Percentiles rank a stretch among this genome's conserved stretches.
phyloP scores from a whole-genome alignment of 2,888 invertebrate genomes.

The Stegana nigrithorax region DNA sequence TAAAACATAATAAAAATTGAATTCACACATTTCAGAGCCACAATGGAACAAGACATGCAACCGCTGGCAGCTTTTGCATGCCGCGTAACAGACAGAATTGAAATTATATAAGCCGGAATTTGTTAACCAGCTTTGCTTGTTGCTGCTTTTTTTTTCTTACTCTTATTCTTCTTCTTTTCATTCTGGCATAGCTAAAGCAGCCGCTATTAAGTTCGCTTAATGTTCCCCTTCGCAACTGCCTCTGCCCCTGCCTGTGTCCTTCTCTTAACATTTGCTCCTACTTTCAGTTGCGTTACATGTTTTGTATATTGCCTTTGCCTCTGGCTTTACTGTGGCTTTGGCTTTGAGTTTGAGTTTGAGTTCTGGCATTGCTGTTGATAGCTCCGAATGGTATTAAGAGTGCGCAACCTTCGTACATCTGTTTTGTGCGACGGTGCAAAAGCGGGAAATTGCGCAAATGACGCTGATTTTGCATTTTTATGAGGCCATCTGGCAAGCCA shows the following conservation, averaged over 20 bases:
- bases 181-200: conserved; percentile 37
- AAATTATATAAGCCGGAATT: neutral
- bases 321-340: conserved; percentile 36
- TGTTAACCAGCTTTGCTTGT: no score
- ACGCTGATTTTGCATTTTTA: conserved; percentile 14
- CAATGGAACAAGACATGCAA: neutral
- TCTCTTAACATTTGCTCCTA: neutral
- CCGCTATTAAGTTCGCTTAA: conserved; percentile 41
- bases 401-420: conserved; percentile 8
- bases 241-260: neutral
- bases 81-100: conserved; percentile 8
- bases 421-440: neutral
- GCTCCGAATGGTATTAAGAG: conserved; percentile 16
- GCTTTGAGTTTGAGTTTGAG: neutral
- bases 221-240: no score
- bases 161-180: no score
- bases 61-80: neutral
- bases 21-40: neutral
- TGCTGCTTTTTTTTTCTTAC: no score
- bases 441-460: neutral
- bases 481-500: conserved; percentile 11
- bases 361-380: conserved; percentile 13
- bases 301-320: neutral
- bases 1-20: conserved; percentile 8
- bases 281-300: neutral